Percentiles rank a stretch among this genome's conserved stretches.
Evolutionary conservation across 2,113 vertebrate species (phyloP).

Genomic region (Pituophis catenifer): DNA sequence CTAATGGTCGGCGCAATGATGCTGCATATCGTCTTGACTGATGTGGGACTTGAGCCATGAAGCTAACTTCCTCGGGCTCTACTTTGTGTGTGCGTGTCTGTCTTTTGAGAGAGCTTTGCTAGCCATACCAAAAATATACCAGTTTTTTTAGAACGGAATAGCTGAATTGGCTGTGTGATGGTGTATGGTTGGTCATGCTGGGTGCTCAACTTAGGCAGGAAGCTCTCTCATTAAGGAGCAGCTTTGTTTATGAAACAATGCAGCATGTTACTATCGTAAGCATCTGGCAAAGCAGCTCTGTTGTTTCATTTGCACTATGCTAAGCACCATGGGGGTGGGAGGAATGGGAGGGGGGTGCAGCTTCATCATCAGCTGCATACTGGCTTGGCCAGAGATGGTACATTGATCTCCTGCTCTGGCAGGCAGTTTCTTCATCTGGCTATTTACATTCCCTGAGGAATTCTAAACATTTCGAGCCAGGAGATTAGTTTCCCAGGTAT

Average conservation of each 20-base stretch:
- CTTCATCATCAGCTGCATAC: background rate
- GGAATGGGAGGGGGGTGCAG: background rate
- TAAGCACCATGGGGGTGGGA: background rate
- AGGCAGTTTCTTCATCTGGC: background rate
- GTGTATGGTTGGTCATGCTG: background rate
- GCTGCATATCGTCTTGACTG: conserved; percentile 24
- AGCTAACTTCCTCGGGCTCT: background rate
- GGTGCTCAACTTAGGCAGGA: background rate
- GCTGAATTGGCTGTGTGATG: background rate
- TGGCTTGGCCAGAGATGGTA: background rate
- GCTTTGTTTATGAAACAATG: background rate
- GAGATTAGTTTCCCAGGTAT: background rate
- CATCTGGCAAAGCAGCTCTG: conserved; percentile 43
- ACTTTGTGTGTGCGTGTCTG: background rate
- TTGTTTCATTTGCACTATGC: conserved; percentile 21
- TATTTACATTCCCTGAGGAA: background rate
- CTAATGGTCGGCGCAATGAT: background rate
- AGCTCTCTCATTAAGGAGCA: background rate
- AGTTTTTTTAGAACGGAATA: background rate
- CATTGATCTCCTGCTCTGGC: background rate
- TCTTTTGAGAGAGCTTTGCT: conserved; percentile 28
- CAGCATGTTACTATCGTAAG: conserved; percentile 10
- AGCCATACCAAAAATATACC: conserved; percentile 64
- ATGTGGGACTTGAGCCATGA: conserved; percentile 15
- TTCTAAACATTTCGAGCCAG: background rate